phyloP scores from a whole-genome alignment of 2,797 vertebrate species.

The Ctenopoma kingsleyae region DNA sequence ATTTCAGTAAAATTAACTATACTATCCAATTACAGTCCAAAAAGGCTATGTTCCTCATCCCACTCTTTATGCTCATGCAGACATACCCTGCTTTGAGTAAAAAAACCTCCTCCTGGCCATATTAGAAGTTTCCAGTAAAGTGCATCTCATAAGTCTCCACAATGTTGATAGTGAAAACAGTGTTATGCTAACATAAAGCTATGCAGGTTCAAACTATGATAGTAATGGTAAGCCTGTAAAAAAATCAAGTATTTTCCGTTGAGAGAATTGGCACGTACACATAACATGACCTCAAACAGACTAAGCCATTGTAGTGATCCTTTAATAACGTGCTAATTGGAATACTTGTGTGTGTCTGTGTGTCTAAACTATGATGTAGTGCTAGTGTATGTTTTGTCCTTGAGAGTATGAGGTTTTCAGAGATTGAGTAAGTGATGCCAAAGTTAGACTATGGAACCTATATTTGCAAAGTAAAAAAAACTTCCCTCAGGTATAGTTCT shows the following conservation, averaged over 20 bases:
- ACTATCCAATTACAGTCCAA: neutral
- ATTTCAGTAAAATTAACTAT: no score
- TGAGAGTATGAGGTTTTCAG: slow-evolving; percentile 38
- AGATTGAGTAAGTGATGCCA: slow-evolving; percentile 49
- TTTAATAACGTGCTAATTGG: slow-evolving; percentile 63
- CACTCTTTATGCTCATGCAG: neutral
- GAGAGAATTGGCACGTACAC: slow-evolving; percentile 42
- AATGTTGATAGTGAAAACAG: neutral
- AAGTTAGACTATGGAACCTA: slow-evolving; percentile 37
- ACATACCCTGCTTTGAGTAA: neutral
- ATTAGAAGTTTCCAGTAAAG: neutral
- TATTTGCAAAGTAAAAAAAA: slow-evolving; percentile 31
- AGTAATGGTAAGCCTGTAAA: neutral
- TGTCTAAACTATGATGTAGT: slow-evolving; percentile 58
- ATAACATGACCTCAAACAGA: slow-evolving; percentile 59
- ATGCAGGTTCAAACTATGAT: neutral
- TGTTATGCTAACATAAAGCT: slow-evolving; percentile 3
- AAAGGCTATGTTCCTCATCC: neutral
- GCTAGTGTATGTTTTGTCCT: slow-evolving; percentile 44
- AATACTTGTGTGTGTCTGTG: slow-evolving; percentile 43
- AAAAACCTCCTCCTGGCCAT: neutral
- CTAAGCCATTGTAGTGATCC: slow-evolving; percentile 64
- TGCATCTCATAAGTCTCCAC: neutral
- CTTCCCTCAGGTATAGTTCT: neutral
- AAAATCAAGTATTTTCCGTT: neutral